Base-by-base conservation (phyloP, 2,797 vertebrate species). In the Salarias fasciatus region DNA sequence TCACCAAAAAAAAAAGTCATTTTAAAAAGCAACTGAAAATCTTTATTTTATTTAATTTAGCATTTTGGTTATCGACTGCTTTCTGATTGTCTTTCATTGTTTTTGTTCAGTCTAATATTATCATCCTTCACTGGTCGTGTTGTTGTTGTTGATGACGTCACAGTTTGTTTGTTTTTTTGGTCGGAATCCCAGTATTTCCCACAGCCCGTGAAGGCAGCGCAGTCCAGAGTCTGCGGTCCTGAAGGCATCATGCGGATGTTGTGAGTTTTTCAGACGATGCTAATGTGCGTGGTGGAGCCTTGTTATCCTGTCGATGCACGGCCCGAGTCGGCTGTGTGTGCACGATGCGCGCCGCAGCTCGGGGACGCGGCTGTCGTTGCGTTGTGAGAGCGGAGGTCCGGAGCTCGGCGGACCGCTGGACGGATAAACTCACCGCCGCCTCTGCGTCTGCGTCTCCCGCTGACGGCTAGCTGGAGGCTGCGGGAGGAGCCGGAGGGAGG, bases 181-280 rank as follows among this genome's bases (percentile, higher is more conserved):
- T 9, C 0, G 18, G 43, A 63, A 64, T 51, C 38, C 4, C 38
- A 6, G 69, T 1, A 13, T 65, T 66, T 58, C 8, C 3, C 0
- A 2, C 35, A 14, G 48, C 33, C 13, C 52, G 0, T 74, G 44
- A 83, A 89, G 6, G 46, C 40, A 53, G 6, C 83, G 59, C 38
- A 4, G 1, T 77, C 79, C 72, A 60, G 47, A 65, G 47, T 76
- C 63, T n/a, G 54, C 51, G 59, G n/a, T 78, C 60, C 48, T 48
- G 35, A 67, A 72, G 75, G 82, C 54, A 81, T 70, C 70, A 78
- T 13, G 54, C 59, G 30, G 35, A 48, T 66, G 73, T 63, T 65
- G 8, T 56, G 59, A 71, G 43, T 75, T 40, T n/a, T 31, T 47
- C 50, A 60, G 58, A 64, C 41, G 69, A 80, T 46, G 77, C 45